These are phyloP conservation scores for Chrysochloris asiatica DNA, from an alignment of 2,113 vertebrate species.

Conservation along the genomic window DNA sequence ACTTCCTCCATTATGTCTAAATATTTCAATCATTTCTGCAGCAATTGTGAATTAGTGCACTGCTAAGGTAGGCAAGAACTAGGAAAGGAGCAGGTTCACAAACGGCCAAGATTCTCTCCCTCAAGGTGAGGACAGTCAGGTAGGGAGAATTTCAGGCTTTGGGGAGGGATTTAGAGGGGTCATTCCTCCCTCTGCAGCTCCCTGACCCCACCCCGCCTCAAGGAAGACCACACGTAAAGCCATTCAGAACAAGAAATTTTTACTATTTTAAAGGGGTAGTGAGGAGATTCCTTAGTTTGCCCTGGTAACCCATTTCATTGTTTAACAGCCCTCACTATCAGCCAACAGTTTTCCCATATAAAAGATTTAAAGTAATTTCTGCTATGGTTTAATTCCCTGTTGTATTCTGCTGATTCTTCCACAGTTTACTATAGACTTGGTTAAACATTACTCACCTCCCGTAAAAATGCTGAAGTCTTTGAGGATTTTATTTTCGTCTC, in stretches of 20 bases:
- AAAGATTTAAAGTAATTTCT: conserved; percentile 55
- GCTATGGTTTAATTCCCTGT: conserved; percentile 45
- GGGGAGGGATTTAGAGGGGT: conserved; percentile 47
- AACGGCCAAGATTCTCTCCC: conserved; percentile 69
- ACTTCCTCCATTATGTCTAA: conserved; percentile 89
- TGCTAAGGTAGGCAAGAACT: conserved; percentile 79
- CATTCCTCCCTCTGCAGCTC: conserved; percentile 43
- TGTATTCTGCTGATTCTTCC: conserved; percentile 5
- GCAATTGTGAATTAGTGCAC: conserved; percentile 84
- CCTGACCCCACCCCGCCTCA: conserved; percentile 5
- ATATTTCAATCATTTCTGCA: conserved; percentile 88
- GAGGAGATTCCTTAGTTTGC: conserved; percentile 58
- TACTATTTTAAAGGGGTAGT: conserved; percentile 65
- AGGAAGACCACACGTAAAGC: conserved; percentile 67
- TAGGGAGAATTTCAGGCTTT: conserved; percentile 17
- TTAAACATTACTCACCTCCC: conserved; percentile 73
- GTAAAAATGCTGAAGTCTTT: conserved; percentile 67
- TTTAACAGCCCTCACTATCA: conserved; percentile 51
- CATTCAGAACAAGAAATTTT: conserved; percentile 61
- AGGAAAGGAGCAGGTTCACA: conserved; percentile 71
- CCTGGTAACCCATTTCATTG: conserved; percentile 71
- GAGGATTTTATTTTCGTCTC: conserved; percentile 66
- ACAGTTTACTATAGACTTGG: conserved; percentile 68
- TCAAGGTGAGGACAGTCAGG: conserved; percentile 69
- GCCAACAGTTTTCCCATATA: conserved; percentile 43